Base-by-base conservation (phyloP, 2,113 vertebrate genomes). In the Myodes glareolus region DNA sequence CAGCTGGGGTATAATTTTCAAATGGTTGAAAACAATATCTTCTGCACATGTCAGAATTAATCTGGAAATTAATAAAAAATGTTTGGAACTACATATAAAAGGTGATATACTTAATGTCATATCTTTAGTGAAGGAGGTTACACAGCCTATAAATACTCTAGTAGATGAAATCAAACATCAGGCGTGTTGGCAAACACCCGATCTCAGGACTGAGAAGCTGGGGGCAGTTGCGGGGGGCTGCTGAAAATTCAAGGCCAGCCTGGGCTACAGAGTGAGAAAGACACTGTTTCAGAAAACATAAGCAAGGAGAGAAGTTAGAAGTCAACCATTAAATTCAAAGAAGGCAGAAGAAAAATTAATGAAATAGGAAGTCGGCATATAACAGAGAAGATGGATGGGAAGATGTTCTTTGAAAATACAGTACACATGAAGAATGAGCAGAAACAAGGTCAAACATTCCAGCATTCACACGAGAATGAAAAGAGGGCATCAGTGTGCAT, bases 31-130 rank as follows among this genome's bases (percentile, higher is more conserved):
- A 96, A 70, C 58, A 86, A 77, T 92, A 87, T 58, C 67, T 31
- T 88, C 67, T 82, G 36, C 63, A 50, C 10, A 39, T 21, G 61
- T 61, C 75, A 77, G 82, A 91, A 82, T 91, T 17, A 92, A 0
- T 58, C 55, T 58, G 55, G 17, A 58, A 58, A 58, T 58, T 58
- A 58, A 55, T 55, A 58, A 58, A 58, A 58, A 90, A 63, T 94
- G 61, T 82, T 82, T 97, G 70, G 7, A 94, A 88, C 81, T 92
- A 94, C 90, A 82, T 87, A 65, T 68, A 45, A 77, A 87, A 90
- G 52, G n/a, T 90, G 16, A 92, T 80, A 87, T 50, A 36, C 81
- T 84, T 91, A 65, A 31, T 85, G 81, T 42, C 25, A 11, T 85
- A 13, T 63, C n/a, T 45, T 85, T 85, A 27, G 55, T 82, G 3